Evolutionary conservation across 2,797 vertebrate genomes (phyloP).

Genomic region (Eupleurogrammus muticus): DNA sequence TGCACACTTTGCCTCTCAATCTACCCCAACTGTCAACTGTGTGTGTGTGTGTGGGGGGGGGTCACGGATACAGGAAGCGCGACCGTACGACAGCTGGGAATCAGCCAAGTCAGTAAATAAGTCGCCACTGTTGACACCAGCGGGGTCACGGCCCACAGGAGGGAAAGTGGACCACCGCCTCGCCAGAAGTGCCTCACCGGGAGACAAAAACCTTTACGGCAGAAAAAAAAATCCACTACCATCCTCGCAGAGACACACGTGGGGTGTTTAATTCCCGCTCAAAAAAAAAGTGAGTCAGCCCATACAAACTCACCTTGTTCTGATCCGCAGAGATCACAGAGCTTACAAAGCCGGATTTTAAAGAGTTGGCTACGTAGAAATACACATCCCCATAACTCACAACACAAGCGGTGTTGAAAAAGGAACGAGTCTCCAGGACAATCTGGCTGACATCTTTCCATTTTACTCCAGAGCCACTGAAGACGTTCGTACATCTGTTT

Average conservation of each 20-base stretch:
- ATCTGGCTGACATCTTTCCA: not conserved
- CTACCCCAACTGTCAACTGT: constrained; percentile 12
- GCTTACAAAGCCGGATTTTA: no score
- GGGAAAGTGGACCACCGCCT: not conserved
- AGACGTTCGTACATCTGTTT: not conserved
- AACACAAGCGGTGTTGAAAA: not conserved
- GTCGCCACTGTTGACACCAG: constrained; percentile 18
- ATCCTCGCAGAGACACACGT: not conserved
- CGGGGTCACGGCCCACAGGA: not conserved
- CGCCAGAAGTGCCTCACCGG: not conserved
- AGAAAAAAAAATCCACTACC: not conserved
- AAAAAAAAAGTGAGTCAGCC: not conserved
- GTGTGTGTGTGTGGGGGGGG: constrained; percentile 15
- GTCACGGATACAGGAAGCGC: constrained; percentile 14
- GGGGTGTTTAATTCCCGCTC: no score
- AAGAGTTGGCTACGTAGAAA: no score
- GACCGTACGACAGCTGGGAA: constrained; percentile 30
- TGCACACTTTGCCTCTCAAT: not conserved
- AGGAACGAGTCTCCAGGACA: not conserved
- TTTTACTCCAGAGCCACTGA: not conserved
- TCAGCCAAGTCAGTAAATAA: constrained; percentile 16
- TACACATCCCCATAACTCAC: not conserved
- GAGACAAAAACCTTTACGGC: not conserved
- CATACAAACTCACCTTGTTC: not conserved
- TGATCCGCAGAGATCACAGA: not conserved